phyloP scores from a whole-genome alignment of 2,797 vertebrate genomes.

The Clarias fuscus region DNA sequence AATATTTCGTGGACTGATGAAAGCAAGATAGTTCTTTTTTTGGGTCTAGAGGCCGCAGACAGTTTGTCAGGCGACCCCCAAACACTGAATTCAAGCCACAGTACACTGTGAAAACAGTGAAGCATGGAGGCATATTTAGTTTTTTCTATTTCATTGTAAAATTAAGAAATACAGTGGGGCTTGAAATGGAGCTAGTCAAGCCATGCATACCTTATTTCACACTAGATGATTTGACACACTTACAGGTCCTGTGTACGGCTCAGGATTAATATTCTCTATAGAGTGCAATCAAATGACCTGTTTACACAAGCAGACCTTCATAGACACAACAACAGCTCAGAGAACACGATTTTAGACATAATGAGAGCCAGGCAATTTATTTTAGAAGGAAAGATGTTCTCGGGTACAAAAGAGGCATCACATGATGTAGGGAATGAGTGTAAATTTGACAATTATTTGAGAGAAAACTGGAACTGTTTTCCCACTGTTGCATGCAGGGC shows the following conservation, averaged over 20 bases:
- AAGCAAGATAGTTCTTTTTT: too few relatives aligned
- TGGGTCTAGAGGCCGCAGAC: too few relatives aligned
- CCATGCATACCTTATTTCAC: conserved; percentile 46
- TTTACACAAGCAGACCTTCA: conserved; percentile 18
- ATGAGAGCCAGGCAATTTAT: conserved; percentile 43
- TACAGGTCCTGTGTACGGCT: conserved; percentile 24
- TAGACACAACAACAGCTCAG: conserved; percentile 20
- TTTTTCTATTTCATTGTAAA: conserved; percentile 49
- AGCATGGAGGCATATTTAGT: too few relatives aligned
- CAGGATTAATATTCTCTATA: not conserved
- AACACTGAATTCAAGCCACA: too few relatives aligned
- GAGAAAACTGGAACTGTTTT: too few relatives aligned
- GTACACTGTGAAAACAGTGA: too few relatives aligned
- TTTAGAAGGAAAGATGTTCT: not conserved
- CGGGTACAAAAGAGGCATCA: too few relatives aligned
- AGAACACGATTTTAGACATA: conserved; percentile 42
- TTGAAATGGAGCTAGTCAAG: conserved; percentile 50
- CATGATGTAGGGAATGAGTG: not conserved
- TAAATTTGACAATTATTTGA: not conserved
- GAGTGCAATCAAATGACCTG: conserved; percentile 24
- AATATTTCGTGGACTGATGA: too few relatives aligned
- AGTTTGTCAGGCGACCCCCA: too few relatives aligned
- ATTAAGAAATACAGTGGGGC: conserved; percentile 40
- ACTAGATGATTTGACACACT: conserved; percentile 41
- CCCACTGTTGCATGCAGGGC: too few relatives aligned